Evolutionary conservation across 2,888 invertebrate genomes (phyloP).

Genomic region (Marasmarcha lunaedactyla): DNA sequence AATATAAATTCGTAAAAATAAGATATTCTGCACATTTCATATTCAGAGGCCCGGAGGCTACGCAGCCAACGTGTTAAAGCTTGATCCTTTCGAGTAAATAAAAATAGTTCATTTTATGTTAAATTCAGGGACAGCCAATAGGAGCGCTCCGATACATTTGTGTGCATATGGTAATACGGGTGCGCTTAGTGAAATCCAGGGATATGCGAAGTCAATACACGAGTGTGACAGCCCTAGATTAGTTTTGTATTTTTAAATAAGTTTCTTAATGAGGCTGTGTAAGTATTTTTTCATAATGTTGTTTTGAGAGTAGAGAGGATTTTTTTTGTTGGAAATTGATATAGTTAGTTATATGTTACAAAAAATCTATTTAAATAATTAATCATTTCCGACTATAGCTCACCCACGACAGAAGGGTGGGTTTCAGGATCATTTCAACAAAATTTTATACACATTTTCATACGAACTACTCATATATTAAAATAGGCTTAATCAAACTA

Average conservation of each 20-base stretch:
- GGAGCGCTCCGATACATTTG: slow-evolving; percentile 44
- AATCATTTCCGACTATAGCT: too few relatives aligned
- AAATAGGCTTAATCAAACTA: too few relatives aligned
- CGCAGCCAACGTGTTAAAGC: slow-evolving; percentile 34
- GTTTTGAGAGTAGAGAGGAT: too few relatives aligned
- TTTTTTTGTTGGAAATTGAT: too few relatives aligned
- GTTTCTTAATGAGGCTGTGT: slow-evolving; percentile 19
- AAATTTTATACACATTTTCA: too few relatives aligned
- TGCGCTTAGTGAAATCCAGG: slow-evolving; percentile 13
- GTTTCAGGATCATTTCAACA: too few relatives aligned
- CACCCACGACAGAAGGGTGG: too few relatives aligned
- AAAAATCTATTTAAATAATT: too few relatives aligned
- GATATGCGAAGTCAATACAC: slow-evolving; percentile 26
- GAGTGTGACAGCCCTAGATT: slow-evolving; percentile 11
- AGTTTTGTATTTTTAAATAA: too few relatives aligned
- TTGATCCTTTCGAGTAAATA: slow-evolving; percentile 42
- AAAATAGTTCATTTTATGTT: slow-evolving; percentile 56
- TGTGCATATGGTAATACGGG: slow-evolving; percentile 48
- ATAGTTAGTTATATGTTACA: too few relatives aligned
- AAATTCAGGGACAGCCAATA: slow-evolving; percentile 57
- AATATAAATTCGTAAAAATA: slow-evolving; percentile 21
- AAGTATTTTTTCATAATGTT: too few relatives aligned
- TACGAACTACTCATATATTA: too few relatives aligned
- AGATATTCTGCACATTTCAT: slow-evolving; percentile 36
- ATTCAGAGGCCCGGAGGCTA: slow-evolving; percentile 18